Evolutionary conservation across 2,113 vertebrate species (phyloP).

Genomic region (Eleginops maclovinus): DNA sequence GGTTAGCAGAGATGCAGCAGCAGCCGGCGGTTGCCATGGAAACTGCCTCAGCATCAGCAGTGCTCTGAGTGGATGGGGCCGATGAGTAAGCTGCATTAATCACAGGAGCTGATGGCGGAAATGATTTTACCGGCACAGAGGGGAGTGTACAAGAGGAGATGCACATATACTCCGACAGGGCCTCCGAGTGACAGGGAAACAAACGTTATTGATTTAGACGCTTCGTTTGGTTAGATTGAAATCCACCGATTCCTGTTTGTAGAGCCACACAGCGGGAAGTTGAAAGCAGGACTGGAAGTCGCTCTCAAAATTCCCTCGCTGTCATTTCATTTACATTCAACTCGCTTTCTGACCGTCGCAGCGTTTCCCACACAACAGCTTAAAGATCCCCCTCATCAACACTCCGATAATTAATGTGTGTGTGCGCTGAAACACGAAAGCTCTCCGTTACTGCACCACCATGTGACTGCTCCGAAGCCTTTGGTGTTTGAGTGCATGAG

Average conservation of each 20-base stretch:
- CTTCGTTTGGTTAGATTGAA: background rate
- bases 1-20: constrained; percentile 55
- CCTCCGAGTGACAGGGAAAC: background rate
- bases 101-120: constrained; percentile 32
- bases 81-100: constrained; percentile 66
- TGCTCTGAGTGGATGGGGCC: background rate
- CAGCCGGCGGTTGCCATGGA: constrained; percentile 68
- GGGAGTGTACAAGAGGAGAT: background rate
- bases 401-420: constrained; percentile 32
- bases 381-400: constrained; percentile 9
- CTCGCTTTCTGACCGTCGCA: background rate
- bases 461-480: constrained; percentile 43
- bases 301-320: constrained; percentile 4
- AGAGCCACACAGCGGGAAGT: background rate
- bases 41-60: constrained; percentile 76
- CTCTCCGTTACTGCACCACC: constrained; percentile 12
- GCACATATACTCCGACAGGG: background rate
- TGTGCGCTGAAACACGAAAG: constrained; percentile 37
- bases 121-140: constrained; percentile 9
- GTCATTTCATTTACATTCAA: background rate
- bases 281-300: background rate
- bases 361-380: background rate
- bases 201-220: background rate
- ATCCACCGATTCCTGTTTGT: background rate
- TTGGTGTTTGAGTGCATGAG: constrained; percentile 27